Evolutionary conservation across 2,113 vertebrate genomes (phyloP).

Genomic region (Tauraco erythrolophus): DNA sequence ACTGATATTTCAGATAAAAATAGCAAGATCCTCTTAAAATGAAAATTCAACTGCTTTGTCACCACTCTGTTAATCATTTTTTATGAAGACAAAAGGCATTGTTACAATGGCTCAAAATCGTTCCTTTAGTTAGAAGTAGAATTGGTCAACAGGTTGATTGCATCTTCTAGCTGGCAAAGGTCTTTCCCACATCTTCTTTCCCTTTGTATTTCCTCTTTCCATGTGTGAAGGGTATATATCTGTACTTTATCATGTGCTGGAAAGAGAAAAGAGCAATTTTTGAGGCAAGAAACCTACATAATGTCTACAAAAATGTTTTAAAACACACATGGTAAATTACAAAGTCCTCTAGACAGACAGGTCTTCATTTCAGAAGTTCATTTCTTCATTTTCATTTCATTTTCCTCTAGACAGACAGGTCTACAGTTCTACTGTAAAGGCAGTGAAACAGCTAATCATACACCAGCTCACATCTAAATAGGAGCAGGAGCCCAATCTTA

Average conservation of each 20-base stretch:
- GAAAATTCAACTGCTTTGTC: slow-evolving; percentile 71
- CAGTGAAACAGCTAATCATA: not conserved
- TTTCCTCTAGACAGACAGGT: not conserved
- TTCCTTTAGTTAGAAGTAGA: slow-evolving; percentile 69
- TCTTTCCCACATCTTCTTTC: slow-evolving; percentile 94
- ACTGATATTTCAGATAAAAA: slow-evolving; percentile 69
- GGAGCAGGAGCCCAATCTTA: not conserved
- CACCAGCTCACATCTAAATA: not conserved
- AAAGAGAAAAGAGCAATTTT: slow-evolving; percentile 21
- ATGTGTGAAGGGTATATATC: slow-evolving; percentile 98
- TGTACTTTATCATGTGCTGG: slow-evolving; percentile 99
- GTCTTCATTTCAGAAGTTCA: too few relatives aligned
- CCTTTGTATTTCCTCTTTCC: slow-evolving; percentile 99
- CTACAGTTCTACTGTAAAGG: not conserved
- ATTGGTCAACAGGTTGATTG: slow-evolving; percentile 68
- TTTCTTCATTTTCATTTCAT: too few relatives aligned
- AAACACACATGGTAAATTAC: not conserved
- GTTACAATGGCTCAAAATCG: slow-evolving; percentile 85
- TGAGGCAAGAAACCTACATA: not conserved
- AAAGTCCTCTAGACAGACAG: not conserved
- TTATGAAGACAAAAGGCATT: slow-evolving; percentile 81
- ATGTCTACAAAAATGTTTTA: not conserved
- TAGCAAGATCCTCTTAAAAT: slow-evolving; percentile 70
- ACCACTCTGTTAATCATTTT: slow-evolving; percentile 71
- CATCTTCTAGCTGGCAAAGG: slow-evolving; percentile 94